Conservation (phyloP, 2,113 vertebrate genomes). For the Triplophysa tibetana region DNA sequence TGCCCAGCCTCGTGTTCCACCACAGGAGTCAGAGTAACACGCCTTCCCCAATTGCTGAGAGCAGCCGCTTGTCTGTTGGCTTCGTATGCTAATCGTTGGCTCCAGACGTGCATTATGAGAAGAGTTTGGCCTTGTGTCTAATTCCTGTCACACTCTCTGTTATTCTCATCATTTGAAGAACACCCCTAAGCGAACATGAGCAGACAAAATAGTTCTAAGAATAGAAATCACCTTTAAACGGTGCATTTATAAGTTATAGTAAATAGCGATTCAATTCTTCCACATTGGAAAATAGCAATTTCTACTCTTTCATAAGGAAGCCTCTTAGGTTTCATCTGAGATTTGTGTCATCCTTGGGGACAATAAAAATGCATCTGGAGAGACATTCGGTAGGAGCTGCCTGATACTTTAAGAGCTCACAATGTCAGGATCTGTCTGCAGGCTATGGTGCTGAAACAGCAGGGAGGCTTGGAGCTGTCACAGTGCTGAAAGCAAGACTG, state of each 20-base stretch:
- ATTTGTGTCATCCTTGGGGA: not conserved
- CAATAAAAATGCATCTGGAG: not conserved
- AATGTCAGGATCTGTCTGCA: slow-evolving; percentile 25
- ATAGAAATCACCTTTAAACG: not conserved
- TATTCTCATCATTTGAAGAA: slow-evolving; percentile 20
- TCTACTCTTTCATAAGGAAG: too few relatives aligned
- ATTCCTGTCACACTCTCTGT: slow-evolving; percentile 16
- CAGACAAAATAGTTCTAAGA: slow-evolving; percentile 6
- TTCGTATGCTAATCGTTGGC: slow-evolving; percentile 19
- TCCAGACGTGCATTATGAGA: slow-evolving; percentile 13
- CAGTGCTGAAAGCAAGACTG: slow-evolving; percentile 8
- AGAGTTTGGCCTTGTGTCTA: slow-evolving; percentile 23
- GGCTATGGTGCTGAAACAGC: slow-evolving; percentile 30
- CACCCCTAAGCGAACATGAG: not conserved
- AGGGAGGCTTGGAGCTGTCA: slow-evolving; percentile 32
- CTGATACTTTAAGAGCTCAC: slow-evolving; percentile 17
- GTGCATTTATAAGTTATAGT: not conserved
- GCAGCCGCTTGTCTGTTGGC: slow-evolving; percentile 21
- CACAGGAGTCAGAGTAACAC: slow-evolving; percentile 7
- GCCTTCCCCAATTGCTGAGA: slow-evolving; percentile 11
- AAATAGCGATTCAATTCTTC: not conserved
- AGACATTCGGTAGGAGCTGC: slow-evolving; percentile 17
- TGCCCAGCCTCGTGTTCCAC: slow-evolving; percentile 19
- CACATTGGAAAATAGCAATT: not conserved
- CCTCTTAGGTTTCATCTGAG: too few relatives aligned